phyloP scores from a whole-genome alignment of 2,888 invertebrate genomes.

The Steinernema scapterisci region DNA sequence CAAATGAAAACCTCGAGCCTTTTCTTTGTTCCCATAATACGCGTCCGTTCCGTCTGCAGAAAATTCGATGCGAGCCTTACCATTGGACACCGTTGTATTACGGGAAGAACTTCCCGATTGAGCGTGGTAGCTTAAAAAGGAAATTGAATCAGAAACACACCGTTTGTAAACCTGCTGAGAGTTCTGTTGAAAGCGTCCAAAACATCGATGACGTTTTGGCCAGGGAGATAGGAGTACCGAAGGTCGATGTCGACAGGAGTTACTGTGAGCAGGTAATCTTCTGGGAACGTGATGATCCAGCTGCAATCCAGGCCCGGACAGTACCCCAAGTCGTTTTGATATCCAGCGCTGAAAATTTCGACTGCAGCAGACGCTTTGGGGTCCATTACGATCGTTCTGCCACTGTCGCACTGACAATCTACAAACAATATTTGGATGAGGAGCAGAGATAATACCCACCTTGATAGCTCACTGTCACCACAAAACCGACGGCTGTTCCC shows the following conservation, averaged over 20 bases:
- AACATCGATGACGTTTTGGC: neutral
- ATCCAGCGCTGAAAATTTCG: slow-evolving; percentile 12
- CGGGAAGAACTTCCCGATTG: no score
- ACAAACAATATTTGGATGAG: neutral
- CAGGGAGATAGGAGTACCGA: neutral
- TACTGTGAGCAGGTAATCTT: slow-evolving; percentile 4
- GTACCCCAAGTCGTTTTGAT: neutral
- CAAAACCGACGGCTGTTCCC: slow-evolving; percentile 1
- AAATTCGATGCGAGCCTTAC: neutral
- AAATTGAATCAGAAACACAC: neutral
- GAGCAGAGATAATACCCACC: neutral
- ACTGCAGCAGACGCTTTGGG: neutral
- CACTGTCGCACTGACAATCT: slow-evolving; percentile 5
- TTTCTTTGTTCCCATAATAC: neutral
- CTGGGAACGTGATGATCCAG: slow-evolving; percentile 6
- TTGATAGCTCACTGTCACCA: neutral
- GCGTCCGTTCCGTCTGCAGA: neutral
- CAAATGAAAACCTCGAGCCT: neutral
- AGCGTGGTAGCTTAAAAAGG: neutral
- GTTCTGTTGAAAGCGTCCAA: slow-evolving; percentile 2
- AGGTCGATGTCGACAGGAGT: neutral
- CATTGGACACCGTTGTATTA: neutral
- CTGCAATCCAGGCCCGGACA: neutral
- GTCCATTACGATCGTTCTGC: neutral
- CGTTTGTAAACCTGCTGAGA: neutral